These are phyloP conservation scores for Phocides pigmalion DNA, from an alignment of 1,140 invertebrate species.

Conservation along the genomic window DNA sequence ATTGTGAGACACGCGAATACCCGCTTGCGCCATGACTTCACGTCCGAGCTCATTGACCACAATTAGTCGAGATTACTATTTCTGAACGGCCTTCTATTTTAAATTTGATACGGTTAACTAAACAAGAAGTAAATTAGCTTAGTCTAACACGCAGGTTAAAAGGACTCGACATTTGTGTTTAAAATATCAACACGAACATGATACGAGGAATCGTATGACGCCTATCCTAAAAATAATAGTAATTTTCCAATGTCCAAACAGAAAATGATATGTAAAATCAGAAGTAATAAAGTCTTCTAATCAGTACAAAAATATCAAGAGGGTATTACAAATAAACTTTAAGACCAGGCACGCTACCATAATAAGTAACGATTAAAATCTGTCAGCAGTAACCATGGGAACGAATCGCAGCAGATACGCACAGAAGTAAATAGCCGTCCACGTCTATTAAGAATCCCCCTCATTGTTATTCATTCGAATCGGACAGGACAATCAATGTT, in stretches of 20 bases:
- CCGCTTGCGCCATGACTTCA: slow-evolving; percentile 26
- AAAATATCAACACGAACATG: too few species aligned
- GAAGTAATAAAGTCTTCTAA: not conserved
- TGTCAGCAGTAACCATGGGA: slow-evolving; percentile 14
- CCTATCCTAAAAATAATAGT: too few species aligned
- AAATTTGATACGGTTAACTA: slow-evolving; percentile 29
- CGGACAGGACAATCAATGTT: slow-evolving; percentile 36
- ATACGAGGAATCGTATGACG: too few species aligned
- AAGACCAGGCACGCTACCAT: slow-evolving; percentile 4
- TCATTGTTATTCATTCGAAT: slow-evolving; percentile 39
- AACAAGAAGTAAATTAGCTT: slow-evolving; percentile 25
- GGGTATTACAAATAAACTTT: slow-evolving; percentile 4
- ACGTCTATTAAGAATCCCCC: slow-evolving; percentile 30
- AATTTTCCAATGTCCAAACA: too few species aligned
- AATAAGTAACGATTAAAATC: slow-evolving; percentile 29
- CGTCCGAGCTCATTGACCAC: slow-evolving; percentile 31
- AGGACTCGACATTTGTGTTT: too few species aligned
- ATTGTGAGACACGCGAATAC: slow-evolving; percentile 52
- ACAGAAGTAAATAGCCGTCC: slow-evolving; percentile 25
- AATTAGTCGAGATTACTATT: slow-evolving; percentile 34
- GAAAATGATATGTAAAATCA: too few species aligned
- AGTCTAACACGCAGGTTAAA: not conserved
- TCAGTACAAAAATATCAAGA: slow-evolving; percentile 1
- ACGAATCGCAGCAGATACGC: slow-evolving; percentile 16
- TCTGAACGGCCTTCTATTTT: slow-evolving; percentile 26